phyloP scores from a whole-genome alignment of 2,888 invertebrate genomes.

The Amiota mariae region DNA sequence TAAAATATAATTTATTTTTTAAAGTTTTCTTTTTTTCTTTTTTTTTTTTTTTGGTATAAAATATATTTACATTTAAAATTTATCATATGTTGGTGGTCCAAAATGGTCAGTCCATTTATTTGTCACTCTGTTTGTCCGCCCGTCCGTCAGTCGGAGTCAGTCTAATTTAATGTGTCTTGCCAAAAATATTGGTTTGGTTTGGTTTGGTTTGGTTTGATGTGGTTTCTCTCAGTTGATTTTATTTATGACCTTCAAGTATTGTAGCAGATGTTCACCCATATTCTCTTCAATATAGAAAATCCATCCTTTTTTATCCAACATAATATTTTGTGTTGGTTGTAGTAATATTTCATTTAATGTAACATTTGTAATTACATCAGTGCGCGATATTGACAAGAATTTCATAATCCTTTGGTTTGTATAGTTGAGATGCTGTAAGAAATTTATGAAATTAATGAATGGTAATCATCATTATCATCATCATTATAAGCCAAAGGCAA shows the following conservation, averaged over 20 bases:
- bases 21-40: background rate
- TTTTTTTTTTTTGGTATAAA: conserved; percentile 35
- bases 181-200: background rate
- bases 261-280: conserved; percentile 68
- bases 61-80: conserved; percentile 35
- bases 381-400: conserved; percentile 64
- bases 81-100: background rate
- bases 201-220: too few relatives aligned
- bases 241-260: conserved; percentile 68
- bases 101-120: background rate
- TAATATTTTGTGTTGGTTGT: conserved; percentile 37
- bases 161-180: background rate
- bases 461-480: too few relatives aligned
- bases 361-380: conserved; percentile 50
- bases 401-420: conserved; percentile 70
- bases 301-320: conserved; percentile 54
- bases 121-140: background rate
- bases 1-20: background rate
- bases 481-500: background rate
- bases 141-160: conserved; percentile 19
- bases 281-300: conserved; percentile 69
- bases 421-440: conserved; percentile 58
- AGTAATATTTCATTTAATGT: conserved; percentile 65
- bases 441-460: background rate
- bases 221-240: conserved; percentile 45